phyloP scores from a whole-genome alignment of 53 echinoderm and acorn worm genomes.

The Pentamera pediparva region DNA sequence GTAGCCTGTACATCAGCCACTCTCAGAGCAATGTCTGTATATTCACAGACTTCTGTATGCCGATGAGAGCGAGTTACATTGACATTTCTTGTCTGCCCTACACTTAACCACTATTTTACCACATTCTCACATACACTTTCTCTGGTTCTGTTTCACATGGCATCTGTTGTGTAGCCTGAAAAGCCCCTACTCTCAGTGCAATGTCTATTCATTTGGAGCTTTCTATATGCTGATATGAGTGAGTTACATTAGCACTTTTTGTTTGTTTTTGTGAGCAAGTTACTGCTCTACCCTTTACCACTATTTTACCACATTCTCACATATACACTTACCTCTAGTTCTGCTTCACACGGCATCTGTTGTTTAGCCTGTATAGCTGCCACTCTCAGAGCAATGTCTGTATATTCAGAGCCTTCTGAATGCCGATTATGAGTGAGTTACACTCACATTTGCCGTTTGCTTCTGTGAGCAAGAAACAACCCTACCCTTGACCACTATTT shows the following conservation, averaged over 20 bases:
- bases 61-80: not conserved
- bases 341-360: slow-evolving; percentile 48
- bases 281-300: not conserved
- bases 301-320: too few species aligned
- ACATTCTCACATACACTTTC: not conserved
- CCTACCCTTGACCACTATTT: not conserved
- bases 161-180: slow-evolving; percentile 46
- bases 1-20: slow-evolving; percentile 59
- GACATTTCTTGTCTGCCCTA: not conserved
- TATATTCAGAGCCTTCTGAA: not conserved
- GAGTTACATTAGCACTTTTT: not conserved
- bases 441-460: not conserved
- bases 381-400: slow-evolving; percentile 50
- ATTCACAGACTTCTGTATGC: not conserved
- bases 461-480: not conserved
- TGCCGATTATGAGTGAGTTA: not conserved
- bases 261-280: too few species aligned
- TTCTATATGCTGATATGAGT: not conserved
- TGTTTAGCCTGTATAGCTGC: slow-evolving; percentile 58
- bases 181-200: slow-evolving; percentile 56
- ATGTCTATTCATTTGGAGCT: slow-evolving; percentile 3
- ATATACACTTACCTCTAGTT: not conserved
- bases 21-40: slow-evolving; percentile 44
- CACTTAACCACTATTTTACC: too few species aligned
- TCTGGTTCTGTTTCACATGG: slow-evolving; percentile 40